Evolutionary conservation across 2,113 vertebrate species (phyloP), one percentile per base, ranked within the genome.

Genomic region (Mormyrus lacerda): DNA sequence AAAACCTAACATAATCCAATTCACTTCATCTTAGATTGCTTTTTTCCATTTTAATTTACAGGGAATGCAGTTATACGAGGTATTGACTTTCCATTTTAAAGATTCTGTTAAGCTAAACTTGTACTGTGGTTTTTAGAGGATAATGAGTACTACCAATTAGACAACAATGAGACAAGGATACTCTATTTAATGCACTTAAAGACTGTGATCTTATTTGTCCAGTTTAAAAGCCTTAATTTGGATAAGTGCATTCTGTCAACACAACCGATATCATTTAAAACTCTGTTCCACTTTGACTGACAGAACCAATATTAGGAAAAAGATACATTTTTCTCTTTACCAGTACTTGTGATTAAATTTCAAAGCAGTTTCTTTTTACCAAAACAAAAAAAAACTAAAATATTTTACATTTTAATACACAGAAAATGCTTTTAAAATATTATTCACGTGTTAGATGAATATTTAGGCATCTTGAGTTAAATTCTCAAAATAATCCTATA

Each of bases 201-300:
- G 84, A 86, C 48, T 24, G 84, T 51, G 31, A 19, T 86, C 48
- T 15, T n/a, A 84, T 48, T 84, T 84, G 44, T 21, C 39, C 44
- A 11, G 44, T n/a, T 84, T 84, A 84, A 47, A 84, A 84, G 42
- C 42, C 44, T 24, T 84, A 45, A 44, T 84, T 47, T 45, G 21
- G 82, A 84, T 84, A 84, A 84, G 39, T 84, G 39, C 85, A 27
- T 35, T 87, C 27, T 87, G 85, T 35, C 45, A 51, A 87, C n/a
- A 53, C 85, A 87, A 9, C 50, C 85, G 9, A 19, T 55, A 31
- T 11, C 48, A 15, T 86, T 86, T 86, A 86, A 51, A 27, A 35
- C 5, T 47, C 79, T 44, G 42, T 84, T 84, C 13, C 48, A 53
- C 50, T 87, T 87, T 35, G 15, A 35, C 50, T 19, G 85, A 86